Evolutionary conservation across 1,140 invertebrate genomes (phyloP).

Genomic region (Calycopis cecrops): DNA sequence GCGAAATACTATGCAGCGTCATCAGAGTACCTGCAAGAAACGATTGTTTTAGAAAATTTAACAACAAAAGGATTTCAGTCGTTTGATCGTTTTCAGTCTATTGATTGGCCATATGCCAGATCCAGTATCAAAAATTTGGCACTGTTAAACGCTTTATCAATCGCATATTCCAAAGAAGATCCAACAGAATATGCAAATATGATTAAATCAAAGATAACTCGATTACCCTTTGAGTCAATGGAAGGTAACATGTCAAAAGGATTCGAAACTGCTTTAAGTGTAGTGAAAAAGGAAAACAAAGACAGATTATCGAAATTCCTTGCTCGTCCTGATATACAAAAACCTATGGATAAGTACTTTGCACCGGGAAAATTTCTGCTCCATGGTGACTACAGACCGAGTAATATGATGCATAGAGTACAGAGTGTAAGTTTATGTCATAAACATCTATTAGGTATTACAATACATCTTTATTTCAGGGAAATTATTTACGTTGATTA

Average conservation of each 20-base stretch:
- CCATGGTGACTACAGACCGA: constrained; percentile 51
- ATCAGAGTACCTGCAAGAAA: constrained; percentile 26
- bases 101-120: constrained; percentile 38
- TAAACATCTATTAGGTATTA: constrained; percentile 1
- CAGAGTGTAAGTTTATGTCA: constrained; percentile 29
- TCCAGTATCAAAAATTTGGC: constrained; percentile 32
- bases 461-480: neutral
- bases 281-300: constrained; percentile 20
- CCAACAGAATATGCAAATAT: constrained; percentile 26
- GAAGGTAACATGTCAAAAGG: neutral
- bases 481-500: neutral
- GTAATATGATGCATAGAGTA: constrained; percentile 44
- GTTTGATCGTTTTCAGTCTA: constrained; percentile 34
- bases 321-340: neutral
- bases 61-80: constrained; percentile 24
- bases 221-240: neutral
- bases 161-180: constrained; percentile 25
- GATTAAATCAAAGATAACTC: neutral
- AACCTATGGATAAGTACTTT: constrained; percentile 20
- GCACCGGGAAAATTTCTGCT: constrained; percentile 30
- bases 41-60: constrained; percentile 39
- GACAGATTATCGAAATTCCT: constrained; percentile 26
- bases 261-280: constrained; percentile 7
- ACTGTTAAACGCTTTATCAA: constrained; percentile 41
- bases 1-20: constrained; percentile 32